Evolutionary conservation across 2,888 invertebrate genomes (phyloP), one percentile per base, ranked within the genome.

Genomic region (Apodemia duryi): DNA sequence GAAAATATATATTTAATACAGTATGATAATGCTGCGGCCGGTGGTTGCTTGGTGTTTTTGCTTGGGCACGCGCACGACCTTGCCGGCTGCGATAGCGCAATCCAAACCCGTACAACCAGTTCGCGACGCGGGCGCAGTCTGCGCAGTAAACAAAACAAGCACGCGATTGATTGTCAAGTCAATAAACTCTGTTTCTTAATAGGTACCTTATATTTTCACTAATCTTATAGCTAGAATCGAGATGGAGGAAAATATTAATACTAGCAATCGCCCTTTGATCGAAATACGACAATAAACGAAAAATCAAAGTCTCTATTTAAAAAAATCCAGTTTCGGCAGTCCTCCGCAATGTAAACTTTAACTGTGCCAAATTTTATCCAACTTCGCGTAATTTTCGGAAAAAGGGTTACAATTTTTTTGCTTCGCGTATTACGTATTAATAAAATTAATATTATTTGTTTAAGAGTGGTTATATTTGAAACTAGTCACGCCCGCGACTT

Each of bases 71-170:
- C 81, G 81, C 79, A 80, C 88, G 91, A 88, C 91, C 90, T 91
- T 90, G 91, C 85, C 87, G 79, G 82, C 83, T 80, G 83, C 77
- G 68, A 67, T 69, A 74, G 79, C 78, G 75, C 78, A 78, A 80
- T 75, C 77, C 77, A 77, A 84, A 87, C 86, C 79, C 75, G 88
- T 80, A 73, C 77, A 81, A 88, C 91, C 83, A 84, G 89, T 89
- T 86, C 75, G 74, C 72, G 77, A 68, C 75, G 74, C 73, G 71
- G 77, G 68, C 75, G 74, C 73, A 71, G 72, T 73, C 69, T 72
- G 77, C 81, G 77, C 81, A 75, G 83, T 85, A 89, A 88, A 88
- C 86, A 89, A 87, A 87, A 82, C 73, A 66, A 80, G 82, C 86
- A 86, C 87, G 86, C 84, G 85, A 84, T 83, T 79, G 77, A 82